phyloP scores from a whole-genome alignment of 2,888 invertebrate genomes.

The Nemotelus nigrinus region DNA sequence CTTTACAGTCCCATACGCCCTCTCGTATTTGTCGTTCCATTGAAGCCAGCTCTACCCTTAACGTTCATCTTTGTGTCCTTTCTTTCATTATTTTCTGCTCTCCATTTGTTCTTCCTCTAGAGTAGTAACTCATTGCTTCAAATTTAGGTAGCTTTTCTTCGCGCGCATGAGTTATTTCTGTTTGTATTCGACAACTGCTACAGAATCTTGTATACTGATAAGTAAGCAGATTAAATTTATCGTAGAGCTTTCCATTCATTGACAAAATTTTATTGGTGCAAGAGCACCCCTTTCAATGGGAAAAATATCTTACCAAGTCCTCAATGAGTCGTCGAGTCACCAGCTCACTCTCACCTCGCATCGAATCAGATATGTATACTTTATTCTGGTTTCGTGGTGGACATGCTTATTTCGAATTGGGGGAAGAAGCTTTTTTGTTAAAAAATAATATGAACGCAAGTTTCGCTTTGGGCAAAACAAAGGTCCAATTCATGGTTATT shows the following conservation, averaged over 20 bases:
- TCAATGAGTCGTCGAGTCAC: constrained; percentile 9
- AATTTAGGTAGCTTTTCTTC: constrained; percentile 7
- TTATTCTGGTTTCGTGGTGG: not conserved
- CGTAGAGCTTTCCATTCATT: constrained; percentile 42
- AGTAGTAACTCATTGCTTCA: not conserved
- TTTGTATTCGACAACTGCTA: not conserved
- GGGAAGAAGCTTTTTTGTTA: constrained; percentile 6
- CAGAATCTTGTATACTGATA: constrained; percentile 2
- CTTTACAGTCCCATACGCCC: not conserved
- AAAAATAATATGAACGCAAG: constrained; percentile 20
- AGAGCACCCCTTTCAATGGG: constrained; percentile 35
- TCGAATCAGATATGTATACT: not conserved
- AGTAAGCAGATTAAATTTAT: constrained; percentile 25
- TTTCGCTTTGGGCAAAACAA: no score
- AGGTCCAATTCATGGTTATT: no score
- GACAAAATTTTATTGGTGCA: constrained; percentile 20
- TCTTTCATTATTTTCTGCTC: not conserved
- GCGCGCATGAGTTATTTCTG: constrained; percentile 26
- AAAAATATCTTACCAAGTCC: not conserved
- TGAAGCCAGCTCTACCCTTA: not conserved
- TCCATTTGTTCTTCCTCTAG: not conserved
- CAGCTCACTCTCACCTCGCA: not conserved
- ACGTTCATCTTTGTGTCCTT: not conserved
- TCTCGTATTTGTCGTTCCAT: not conserved
- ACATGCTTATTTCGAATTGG: constrained; percentile 1